These are phyloP conservation scores for Knipowitschia caucasica DNA, from an alignment of 2,797 vertebrate species.

Conservation along the genomic window DNA sequence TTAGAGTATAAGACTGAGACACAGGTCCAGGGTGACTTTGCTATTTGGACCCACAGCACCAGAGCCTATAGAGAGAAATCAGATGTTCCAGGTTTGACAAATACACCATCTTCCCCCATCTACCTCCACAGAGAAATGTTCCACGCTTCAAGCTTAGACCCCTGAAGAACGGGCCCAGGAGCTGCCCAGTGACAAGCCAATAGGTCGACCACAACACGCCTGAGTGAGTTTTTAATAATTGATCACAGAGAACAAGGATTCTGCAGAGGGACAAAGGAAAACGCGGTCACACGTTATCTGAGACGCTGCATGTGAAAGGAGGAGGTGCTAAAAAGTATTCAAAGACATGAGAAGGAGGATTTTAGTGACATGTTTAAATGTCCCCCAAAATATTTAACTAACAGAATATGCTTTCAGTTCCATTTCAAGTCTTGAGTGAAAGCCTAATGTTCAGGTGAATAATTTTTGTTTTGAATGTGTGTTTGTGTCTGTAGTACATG, in stretches of 20 bases:
- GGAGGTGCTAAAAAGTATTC: constrained; percentile 29
- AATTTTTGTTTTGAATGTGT: constrained; percentile 52
- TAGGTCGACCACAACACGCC: constrained; percentile 19
- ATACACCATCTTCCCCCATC: constrained; percentile 32
- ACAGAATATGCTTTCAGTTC: constrained; percentile 55
- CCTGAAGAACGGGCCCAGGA: constrained; percentile 28
- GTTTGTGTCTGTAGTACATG: constrained; percentile 64
- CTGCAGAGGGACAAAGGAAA: constrained; percentile 27
- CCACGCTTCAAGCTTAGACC: constrained; percentile 25
- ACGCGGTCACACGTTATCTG: constrained; percentile 18
- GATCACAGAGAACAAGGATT: constrained; percentile 64
- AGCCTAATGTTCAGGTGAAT: constrained; percentile 68
- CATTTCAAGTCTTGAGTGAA: constrained; percentile 70
- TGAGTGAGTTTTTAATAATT: constrained; percentile 82
- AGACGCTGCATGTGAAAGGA: constrained; percentile 36
- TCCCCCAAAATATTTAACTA: constrained; percentile 48
- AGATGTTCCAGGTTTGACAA: constrained; percentile 48
- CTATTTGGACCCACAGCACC: constrained; percentile 19
- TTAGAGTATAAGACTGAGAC: too few relatives aligned
- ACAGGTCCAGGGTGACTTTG: constrained; percentile 21
- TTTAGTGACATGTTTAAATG: constrained; percentile 58
- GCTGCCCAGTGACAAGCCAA: constrained; percentile 32
- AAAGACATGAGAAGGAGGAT: constrained; percentile 43
- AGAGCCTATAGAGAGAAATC: constrained; percentile 25
- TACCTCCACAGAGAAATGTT: constrained; percentile 53